phyloP scores from a whole-genome alignment of 2,888 invertebrate species.

The Aleiodes testaceus region DNA sequence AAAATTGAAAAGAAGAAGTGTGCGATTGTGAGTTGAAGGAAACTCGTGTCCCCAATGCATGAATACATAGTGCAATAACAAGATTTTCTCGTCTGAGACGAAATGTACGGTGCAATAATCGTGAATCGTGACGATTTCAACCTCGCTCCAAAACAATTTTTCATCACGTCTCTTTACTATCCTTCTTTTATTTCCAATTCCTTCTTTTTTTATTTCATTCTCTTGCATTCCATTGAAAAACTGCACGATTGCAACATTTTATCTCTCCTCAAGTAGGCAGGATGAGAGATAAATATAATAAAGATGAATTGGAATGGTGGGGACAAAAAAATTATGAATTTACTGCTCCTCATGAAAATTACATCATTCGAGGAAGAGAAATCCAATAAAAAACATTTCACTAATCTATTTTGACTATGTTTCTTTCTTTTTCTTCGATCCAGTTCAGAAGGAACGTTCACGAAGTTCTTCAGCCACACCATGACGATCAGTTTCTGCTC shows the following conservation, averaged over 20 bases:
- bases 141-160: constrained; percentile 32
- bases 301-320: too few species aligned
- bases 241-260: constrained; percentile 1
- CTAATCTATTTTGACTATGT: not conserved
- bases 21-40: too few species aligned
- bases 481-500: constrained; percentile 85
- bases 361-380: not conserved
- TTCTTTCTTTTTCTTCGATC: constrained; percentile 70
- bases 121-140: constrained; percentile 19
- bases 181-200: constrained; percentile 9
- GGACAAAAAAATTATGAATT: too few species aligned
- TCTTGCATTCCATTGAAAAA: not conserved
- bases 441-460: constrained; percentile 84
- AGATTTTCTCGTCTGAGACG: constrained; percentile 18
- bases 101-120: constrained; percentile 17
- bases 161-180: constrained; percentile 13
- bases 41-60: constrained; percentile 9
- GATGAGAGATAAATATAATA: too few species aligned
- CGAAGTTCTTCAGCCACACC: constrained; percentile 81
- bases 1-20: too few species aligned
- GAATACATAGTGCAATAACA: constrained; percentile 19
- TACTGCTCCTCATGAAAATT: not conserved
- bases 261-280: too few species aligned
- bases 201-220: not conserved
- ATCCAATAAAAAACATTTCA: not conserved